Evolutionary conservation across 2,888 invertebrate genomes (phyloP).

Genomic region (Drosophila limbata): DNA sequence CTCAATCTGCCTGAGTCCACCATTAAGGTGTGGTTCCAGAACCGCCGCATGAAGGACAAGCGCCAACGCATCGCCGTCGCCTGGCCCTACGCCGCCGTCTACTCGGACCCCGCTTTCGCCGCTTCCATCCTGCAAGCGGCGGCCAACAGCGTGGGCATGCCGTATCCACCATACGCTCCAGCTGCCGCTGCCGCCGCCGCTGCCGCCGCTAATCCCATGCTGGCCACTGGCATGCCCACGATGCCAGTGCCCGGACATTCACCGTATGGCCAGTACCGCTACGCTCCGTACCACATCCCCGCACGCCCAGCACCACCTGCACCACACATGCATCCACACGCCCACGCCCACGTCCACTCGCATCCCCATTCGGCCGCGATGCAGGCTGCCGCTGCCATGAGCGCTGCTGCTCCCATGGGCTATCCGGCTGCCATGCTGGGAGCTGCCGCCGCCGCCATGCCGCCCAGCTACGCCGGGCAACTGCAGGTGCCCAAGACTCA

Average conservation of each 20-base stretch:
- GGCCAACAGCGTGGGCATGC: constrained; percentile 89
- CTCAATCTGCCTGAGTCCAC: constrained; percentile 98
- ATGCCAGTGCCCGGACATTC: constrained; percentile 86
- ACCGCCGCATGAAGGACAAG: constrained; percentile 91
- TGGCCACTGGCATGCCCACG: constrained; percentile 86
- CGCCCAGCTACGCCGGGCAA: constrained; percentile 62
- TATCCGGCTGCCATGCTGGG: constrained; percentile 73
- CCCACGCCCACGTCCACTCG: constrained; percentile 81
- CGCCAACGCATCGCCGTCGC: constrained; percentile 96
- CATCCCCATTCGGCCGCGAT: constrained; percentile 84
- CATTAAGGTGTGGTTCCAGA: constrained; percentile 98
- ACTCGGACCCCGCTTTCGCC: constrained; percentile 96
- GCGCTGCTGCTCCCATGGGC: constrained; percentile 52
- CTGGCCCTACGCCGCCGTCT: constrained; percentile 98
- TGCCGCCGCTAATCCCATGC: constrained; percentile 85
- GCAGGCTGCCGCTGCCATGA: constrained; percentile 80
- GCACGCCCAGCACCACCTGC: constrained; percentile 84
- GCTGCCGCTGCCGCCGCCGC: constrained; percentile 68
- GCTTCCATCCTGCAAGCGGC: constrained; percentile 96
- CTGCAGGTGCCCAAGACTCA: constrained; percentile 83
- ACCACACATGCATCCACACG: constrained; percentile 85
- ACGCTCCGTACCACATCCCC: constrained; percentile 87
- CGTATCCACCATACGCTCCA: constrained; percentile 87
- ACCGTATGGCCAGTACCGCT: constrained; percentile 85
- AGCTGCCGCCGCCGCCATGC: constrained; percentile 68